phyloP scores from a whole-genome alignment of 2,797 vertebrate species.

The Esox lucius region DNA sequence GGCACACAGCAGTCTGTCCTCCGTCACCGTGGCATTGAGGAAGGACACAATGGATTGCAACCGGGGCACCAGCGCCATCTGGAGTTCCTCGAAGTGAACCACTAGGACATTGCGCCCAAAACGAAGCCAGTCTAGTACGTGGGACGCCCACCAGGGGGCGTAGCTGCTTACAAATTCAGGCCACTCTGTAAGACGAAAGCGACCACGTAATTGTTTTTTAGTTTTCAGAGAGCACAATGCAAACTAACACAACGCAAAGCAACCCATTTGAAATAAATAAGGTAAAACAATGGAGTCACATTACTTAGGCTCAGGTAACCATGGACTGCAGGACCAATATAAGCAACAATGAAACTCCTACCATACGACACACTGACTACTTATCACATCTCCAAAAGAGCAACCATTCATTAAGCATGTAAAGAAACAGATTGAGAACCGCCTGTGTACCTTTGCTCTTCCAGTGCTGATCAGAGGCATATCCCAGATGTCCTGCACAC shows the following conservation, averaged over 20 bases:
- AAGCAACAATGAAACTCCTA: neutral
- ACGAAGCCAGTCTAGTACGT: conserved; percentile 89
- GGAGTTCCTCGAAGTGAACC: conserved; percentile 92
- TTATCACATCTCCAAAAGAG: too few relatives aligned
- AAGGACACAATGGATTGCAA: conserved; percentile 85
- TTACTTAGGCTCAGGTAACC: neutral
- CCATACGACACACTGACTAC: too few relatives aligned
- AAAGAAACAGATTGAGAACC: neutral
- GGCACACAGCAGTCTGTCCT: conserved; percentile 89
- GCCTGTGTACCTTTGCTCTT: conserved; percentile 84
- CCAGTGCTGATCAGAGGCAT: conserved; percentile 91
- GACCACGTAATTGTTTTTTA: neutral
- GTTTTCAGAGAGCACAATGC: neutral
- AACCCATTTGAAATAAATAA: neutral
- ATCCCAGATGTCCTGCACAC: conserved; percentile 93
- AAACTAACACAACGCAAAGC: neutral
- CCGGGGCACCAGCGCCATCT: conserved; percentile 80
- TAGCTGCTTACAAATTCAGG: conserved; percentile 94
- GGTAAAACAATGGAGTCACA: neutral
- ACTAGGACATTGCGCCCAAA: conserved; percentile 85
- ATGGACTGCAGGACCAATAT: neutral
- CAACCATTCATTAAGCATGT: neutral
- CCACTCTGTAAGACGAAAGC: conserved; percentile 80
- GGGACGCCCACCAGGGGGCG: conserved; percentile 95
- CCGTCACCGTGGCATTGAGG: conserved; percentile 81